Evolutionary conservation across 2,113 vertebrate species (phyloP).

Genomic region (Cynocephalus volans): DNA sequence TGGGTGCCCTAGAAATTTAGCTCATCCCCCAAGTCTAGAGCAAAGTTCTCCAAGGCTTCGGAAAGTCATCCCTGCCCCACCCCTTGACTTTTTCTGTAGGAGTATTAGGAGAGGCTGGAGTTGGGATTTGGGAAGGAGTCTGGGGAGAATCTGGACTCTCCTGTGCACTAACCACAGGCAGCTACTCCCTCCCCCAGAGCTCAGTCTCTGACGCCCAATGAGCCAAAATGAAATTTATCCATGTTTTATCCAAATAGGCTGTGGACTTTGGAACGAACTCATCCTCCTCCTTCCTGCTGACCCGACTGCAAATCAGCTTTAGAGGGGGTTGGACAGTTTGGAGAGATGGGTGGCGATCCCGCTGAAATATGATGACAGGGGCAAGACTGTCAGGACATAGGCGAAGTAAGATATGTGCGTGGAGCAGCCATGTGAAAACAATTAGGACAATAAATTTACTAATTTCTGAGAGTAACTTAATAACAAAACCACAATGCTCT

Average conservation of each 20-base stretch:
- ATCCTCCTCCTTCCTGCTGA: constrained; percentile 47
- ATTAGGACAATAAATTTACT: constrained; percentile 80
- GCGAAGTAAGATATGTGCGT: neutral
- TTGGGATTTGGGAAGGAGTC: neutral
- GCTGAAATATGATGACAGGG: constrained; percentile 62
- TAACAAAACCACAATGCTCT: constrained; percentile 71
- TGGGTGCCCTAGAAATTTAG: neutral
- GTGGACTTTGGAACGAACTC: neutral
- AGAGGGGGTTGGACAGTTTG: constrained; percentile 31
- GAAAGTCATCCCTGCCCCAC: neutral
- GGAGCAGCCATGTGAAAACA: constrained; percentile 62
- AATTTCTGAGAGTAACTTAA: constrained; percentile 73
- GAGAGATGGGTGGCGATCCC: neutral
- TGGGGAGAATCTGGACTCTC: neutral
- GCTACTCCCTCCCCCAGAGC: rapidly evolving
- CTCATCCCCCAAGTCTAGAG: neutral
- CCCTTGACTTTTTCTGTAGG: neutral
- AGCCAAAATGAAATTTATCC: neutral
- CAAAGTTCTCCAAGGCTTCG: neutral
- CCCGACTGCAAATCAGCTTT: constrained; percentile 52
- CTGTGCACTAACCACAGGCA: too few species aligned
- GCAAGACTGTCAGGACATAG: neutral
- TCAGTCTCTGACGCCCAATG: rapidly evolving
- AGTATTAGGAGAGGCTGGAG: neutral
- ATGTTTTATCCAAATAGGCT: neutral